Conservation (phyloP, 2,797 vertebrate species). For the Novumbra hubbsi region DNA sequence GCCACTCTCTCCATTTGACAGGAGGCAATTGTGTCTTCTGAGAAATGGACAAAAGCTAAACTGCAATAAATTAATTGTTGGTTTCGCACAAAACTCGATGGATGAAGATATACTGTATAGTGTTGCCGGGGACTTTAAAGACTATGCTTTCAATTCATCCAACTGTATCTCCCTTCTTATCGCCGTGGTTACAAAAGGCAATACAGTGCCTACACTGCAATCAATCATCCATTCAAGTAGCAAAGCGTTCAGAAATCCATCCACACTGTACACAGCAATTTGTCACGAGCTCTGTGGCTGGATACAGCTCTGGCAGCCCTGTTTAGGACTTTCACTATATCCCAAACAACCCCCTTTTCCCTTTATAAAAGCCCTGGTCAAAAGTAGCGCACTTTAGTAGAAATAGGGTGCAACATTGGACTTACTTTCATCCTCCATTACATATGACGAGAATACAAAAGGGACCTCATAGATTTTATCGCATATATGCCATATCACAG, state of each 20-base stretch:
- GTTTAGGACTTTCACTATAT: not conserved
- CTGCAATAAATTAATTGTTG: not conserved
- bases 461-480: not conserved
- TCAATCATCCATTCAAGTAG: not conserved
- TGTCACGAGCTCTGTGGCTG: not conserved
- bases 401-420: not conserved
- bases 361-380: not conserved
- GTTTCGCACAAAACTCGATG: not conserved
- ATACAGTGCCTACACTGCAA: not conserved
- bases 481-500: constrained; percentile 11
- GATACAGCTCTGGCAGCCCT: not conserved
- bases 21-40: not conserved
- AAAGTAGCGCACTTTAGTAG: not conserved
- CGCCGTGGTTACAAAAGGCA: not conserved
- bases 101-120: not conserved
- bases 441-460: not conserved
- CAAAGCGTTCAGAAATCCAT: not conserved
- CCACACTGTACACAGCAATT: not conserved
- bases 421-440: not conserved
- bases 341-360: not conserved
- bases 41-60: not conserved
- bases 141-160: not conserved
- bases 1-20: not conserved
- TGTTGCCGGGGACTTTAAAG: not conserved
- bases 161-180: not conserved